Percentiles rank a stretch among this genome's conserved stretches.
phyloP scores from a whole-genome alignment of 1,140 invertebrate genomes.

The Sweltsa coloradensis region DNA sequence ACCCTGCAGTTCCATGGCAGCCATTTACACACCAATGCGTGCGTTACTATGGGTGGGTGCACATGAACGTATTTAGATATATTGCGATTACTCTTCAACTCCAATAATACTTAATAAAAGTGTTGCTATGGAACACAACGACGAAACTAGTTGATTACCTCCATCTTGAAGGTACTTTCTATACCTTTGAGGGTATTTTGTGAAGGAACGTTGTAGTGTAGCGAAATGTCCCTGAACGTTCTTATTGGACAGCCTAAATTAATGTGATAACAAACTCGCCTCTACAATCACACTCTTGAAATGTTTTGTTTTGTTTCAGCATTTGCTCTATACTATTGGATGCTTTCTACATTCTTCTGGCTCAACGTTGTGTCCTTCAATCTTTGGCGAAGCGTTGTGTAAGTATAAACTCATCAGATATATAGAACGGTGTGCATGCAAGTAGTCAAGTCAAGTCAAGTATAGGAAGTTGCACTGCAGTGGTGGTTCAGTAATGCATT shows the following conservation, averaged over 20 bases:
- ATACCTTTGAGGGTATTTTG: too few species aligned
- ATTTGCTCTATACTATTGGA: constrained; percentile 45
- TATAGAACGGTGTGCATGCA: neutral
- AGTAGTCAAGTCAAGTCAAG: neutral
- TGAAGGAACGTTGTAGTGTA: too few species aligned
- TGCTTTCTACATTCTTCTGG: constrained; percentile 52
- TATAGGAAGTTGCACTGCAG: neutral
- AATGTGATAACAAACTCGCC: too few species aligned
- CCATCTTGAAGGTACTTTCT: too few species aligned
- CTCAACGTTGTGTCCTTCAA: constrained; percentile 50
- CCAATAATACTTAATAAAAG: too few species aligned
- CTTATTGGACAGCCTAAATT: too few species aligned
- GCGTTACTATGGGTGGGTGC: constrained; percentile 34
- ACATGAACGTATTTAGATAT: too few species aligned
- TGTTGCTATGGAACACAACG: too few species aligned
- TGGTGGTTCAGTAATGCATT: neutral
- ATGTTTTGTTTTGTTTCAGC: constrained; percentile 26
- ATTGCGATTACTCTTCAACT: too few species aligned
- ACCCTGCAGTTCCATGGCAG: constrained; percentile 32
- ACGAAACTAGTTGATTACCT: too few species aligned
- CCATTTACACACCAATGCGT: constrained; percentile 22
- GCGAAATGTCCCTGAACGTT: too few species aligned
- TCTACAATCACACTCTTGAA: too few species aligned
- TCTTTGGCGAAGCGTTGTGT: constrained; percentile 45
- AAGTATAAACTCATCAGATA: constrained; percentile 24